Evolutionary conservation across 1,140 invertebrate species (phyloP), one percentile per base, ranked within the genome.

Genomic region (Goniozus legneri): DNA sequence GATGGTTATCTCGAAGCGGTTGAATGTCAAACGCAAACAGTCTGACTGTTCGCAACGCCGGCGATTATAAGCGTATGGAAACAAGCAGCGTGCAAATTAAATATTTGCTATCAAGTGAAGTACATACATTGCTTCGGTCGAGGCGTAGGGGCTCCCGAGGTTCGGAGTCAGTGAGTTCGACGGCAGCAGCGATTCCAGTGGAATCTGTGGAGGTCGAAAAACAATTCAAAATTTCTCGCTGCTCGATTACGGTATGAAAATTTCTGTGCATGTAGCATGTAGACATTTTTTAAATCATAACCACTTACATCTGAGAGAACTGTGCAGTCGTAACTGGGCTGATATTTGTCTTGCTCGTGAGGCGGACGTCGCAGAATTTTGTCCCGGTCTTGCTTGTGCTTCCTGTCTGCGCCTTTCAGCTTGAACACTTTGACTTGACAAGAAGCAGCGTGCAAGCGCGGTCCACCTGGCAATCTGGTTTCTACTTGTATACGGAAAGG

Each of bases 301-400:
- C 37, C 42, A 78, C 82, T 80, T 76, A 87, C 84, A 73, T 94
- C 91, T 63, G 84, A 92, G 36, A 97, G 82, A 27, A 97, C 89
- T 38, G 95, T 98, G 65, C 92, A 95, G 44, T 97, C 92, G 71
- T 91, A 97, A 33, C 93, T 95, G 0, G 92, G 91, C 71, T 97
- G 93, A 71, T 91, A 97, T 65, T 96, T 96, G 47, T 96, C 91
- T 65, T 93, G 87, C 72, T 97, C 94, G 12, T 84, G 78, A 19
- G 83, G 79, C 12, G 92, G 87, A 49, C 92, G 78, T 58, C 93
- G 89, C 62, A 89, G 81, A 64, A 98, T 93, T 75, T 97, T 97
- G 64, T 97, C 94, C 13, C 92, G 77, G 73, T 98, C 95, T 64
- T 97, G 95, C 73, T 97, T 97, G 67, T 97, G 94, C 68, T 98